phyloP scores from a whole-genome alignment of 2,888 invertebrate genomes.

The Geophilus truncorum region DNA sequence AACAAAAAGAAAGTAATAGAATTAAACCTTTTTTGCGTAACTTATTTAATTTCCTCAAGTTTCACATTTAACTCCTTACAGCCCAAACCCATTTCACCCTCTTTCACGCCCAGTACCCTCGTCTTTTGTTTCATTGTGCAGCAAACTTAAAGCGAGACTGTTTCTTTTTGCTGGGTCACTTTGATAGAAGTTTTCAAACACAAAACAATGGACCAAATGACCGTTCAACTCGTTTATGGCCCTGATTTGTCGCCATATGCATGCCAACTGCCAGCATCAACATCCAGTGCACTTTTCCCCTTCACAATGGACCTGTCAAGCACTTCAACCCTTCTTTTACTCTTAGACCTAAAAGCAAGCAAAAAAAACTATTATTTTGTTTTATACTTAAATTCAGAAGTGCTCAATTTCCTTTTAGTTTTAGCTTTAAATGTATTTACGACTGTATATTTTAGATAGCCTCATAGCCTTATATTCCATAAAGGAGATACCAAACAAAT shows the following conservation, averaged over 20 bases:
- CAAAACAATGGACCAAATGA: neutral
- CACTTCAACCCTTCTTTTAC: neutral
- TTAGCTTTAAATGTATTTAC: too few species aligned
- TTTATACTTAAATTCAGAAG: too few species aligned
- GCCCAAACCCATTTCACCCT: neutral
- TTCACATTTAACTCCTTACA: neutral
- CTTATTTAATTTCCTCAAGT: neutral
- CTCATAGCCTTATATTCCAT: too few species aligned
- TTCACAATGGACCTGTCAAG: neutral
- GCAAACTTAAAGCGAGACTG: neutral
- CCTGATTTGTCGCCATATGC: neutral
- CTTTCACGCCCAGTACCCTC: neutral
- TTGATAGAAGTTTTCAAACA: neutral
- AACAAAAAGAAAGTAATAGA: neutral
- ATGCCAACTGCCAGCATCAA: neutral
- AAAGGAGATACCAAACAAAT: too few species aligned
- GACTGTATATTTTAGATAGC: too few species aligned
- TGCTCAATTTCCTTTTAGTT: too few species aligned
- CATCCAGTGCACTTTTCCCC: neutral
- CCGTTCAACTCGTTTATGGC: neutral
- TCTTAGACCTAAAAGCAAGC: too few species aligned
- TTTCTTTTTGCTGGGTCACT: neutral
- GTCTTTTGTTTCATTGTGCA: neutral
- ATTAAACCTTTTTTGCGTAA: neutral
- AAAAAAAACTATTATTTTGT: too few species aligned